Conservation (phyloP, 2,888 invertebrate species). For the Limnephilus lunatus region DNA sequence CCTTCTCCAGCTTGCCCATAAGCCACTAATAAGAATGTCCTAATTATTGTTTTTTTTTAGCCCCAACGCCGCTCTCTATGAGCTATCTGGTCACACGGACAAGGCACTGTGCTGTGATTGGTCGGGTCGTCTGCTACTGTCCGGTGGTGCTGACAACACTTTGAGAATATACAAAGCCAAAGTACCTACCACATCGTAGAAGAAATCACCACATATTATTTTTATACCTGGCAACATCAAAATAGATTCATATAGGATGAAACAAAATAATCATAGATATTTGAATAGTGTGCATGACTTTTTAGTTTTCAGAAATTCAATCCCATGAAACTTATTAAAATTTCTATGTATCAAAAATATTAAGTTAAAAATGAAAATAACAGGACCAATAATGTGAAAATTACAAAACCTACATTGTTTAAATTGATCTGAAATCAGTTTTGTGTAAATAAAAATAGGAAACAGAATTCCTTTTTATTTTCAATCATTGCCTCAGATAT, state of each 20-base stretch:
- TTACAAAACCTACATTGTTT: too few species aligned
- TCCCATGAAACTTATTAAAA: too few species aligned
- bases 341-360: too few species aligned
- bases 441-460: background rate
- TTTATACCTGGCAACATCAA: slow-evolving; percentile 13
- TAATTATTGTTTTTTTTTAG: slow-evolving; percentile 74
- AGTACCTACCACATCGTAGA: slow-evolving; percentile 68
- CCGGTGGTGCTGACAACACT: slow-evolving; percentile 95
- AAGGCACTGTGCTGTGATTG: slow-evolving; percentile 96
- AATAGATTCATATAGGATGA: background rate
- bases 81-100: slow-evolving; percentile 95
- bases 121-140: slow-evolving; percentile 91
- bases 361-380: background rate
- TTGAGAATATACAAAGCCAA: slow-evolving; percentile 90
- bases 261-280: background rate
- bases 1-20: background rate
- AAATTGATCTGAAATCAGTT: background rate
- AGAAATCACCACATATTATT: background rate
- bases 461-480: background rate
- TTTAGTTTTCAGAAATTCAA: background rate
- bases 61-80: slow-evolving; percentile 93
- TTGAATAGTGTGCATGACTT: background rate
- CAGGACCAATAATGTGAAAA: background rate
- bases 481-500: background rate
- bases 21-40: background rate